Evolutionary conservation across 2,888 invertebrate genomes (phyloP).

Genomic region (Cataglyphis livida): DNA sequence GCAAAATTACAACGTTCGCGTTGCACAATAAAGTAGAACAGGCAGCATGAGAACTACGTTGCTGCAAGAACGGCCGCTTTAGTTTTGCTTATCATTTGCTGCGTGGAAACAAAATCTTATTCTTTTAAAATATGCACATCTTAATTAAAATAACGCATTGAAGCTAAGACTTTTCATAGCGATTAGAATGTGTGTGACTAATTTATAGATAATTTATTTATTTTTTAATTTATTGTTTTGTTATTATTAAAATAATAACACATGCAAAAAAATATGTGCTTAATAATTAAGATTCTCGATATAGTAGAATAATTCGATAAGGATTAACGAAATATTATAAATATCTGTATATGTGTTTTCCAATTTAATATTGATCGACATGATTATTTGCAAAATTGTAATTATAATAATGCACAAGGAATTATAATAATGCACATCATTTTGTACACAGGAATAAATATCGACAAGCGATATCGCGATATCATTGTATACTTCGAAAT

Average conservation of each 20-base stretch:
- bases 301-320: neutral
- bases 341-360: neutral
- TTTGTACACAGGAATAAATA: slow-evolving; percentile 38
- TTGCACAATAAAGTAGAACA: slow-evolving; percentile 74
- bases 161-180: neutral
- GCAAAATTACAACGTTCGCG: slow-evolving; percentile 70
- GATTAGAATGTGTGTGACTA: neutral
- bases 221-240: neutral
- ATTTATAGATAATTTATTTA: neutral
- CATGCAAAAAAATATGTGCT: neutral
- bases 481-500: slow-evolving; percentile 24
- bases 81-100: slow-evolving; percentile 70
- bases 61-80: slow-evolving; percentile 62
- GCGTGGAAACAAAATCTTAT: slow-evolving; percentile 58
- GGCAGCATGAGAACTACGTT: slow-evolving; percentile 67
- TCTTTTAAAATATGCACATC: slow-evolving; percentile 47
- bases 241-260: neutral
- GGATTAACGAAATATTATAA: neutral
- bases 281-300: neutral
- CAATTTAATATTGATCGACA: slow-evolving; percentile 15
- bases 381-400: slow-evolving; percentile 15
- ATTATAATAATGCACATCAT: neutral
- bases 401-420: neutral
- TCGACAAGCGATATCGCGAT: slow-evolving; percentile 16
- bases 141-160: slow-evolving; percentile 53